Evolutionary conservation across 2,113 vertebrate species (phyloP).

Genomic region (Pao palembangensis): DNA sequence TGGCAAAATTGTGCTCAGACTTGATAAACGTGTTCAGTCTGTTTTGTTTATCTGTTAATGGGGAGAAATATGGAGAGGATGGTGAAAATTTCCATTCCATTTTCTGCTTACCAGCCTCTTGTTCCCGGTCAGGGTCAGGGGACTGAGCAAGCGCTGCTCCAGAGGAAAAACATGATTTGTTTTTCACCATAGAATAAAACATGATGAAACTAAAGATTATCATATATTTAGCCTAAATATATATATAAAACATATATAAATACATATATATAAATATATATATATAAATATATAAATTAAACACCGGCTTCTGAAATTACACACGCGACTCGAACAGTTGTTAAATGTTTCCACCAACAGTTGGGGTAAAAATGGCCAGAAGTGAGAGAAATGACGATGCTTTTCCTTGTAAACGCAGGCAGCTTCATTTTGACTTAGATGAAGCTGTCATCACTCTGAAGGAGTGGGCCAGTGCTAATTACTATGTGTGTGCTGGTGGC

Average conservation of each 20-base stretch:
- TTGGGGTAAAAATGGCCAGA: neutral
- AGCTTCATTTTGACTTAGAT: constrained; percentile 2
- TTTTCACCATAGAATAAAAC: neutral
- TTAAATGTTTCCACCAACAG: neutral
- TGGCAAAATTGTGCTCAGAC: too few species aligned
- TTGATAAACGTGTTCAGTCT: too few species aligned
- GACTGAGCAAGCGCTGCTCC: too few species aligned
- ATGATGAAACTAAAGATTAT: neutral
- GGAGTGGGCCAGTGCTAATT: constrained; percentile 36
- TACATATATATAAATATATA: too few species aligned
- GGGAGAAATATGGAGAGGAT: neutral
- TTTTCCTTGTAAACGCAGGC: neutral
- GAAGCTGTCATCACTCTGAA: constrained; percentile 44
- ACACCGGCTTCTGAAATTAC: neutral
- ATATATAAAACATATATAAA: too few species aligned
- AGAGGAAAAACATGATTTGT: too few species aligned
- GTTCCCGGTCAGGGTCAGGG: too few species aligned
- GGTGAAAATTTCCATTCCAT: neutral
- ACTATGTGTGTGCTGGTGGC: constrained; percentile 26
- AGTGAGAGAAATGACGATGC: neutral
- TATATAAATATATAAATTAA: neutral
- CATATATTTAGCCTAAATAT: neutral
- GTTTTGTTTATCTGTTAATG: too few species aligned
- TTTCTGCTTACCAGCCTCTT: too few species aligned
- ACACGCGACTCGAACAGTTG: neutral